These are phyloP conservation scores for Amazona vittata DNA, from an alignment of 2,113 vertebrate genomes.

Conservation along the genomic window DNA sequence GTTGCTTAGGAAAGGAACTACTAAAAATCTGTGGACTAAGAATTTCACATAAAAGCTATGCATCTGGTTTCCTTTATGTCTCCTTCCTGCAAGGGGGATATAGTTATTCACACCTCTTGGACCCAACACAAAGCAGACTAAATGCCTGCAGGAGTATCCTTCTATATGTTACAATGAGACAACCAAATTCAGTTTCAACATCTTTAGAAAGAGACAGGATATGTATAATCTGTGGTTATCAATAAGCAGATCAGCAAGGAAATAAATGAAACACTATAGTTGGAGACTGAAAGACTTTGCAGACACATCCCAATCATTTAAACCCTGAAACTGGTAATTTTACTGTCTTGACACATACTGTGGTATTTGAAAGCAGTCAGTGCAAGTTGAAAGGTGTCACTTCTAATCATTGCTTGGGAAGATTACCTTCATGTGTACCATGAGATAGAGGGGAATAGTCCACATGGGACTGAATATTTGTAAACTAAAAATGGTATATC, in stretches of 20 bases:
- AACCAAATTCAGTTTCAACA: neutral
- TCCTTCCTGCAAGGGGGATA: neutral
- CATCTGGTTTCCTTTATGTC: neutral
- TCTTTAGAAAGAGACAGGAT: neutral
- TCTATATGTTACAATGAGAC: neutral
- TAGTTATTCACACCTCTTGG: neutral
- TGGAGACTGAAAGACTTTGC: neutral
- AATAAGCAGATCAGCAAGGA: neutral
- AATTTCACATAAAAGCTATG: neutral
- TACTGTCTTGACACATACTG: neutral
- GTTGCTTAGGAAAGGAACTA: neutral
- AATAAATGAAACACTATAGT: neutral
- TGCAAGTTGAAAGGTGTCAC: neutral
- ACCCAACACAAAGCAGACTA: neutral
- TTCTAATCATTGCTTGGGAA: neutral
- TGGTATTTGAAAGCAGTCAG: neutral
- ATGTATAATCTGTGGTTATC: accelerated
- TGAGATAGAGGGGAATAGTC: neutral
- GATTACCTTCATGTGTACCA: neutral
- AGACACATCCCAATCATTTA: neutral
- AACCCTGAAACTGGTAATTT: neutral
- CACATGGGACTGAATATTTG: neutral
- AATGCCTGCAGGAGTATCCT: neutral
- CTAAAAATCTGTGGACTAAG: neutral
- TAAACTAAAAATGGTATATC: neutral